A percentile compares a stretch with the other conserved stretches of the same genome.
Conservation (phyloP, 2,797 vertebrate species). For the Poecile montanus region DNA sequence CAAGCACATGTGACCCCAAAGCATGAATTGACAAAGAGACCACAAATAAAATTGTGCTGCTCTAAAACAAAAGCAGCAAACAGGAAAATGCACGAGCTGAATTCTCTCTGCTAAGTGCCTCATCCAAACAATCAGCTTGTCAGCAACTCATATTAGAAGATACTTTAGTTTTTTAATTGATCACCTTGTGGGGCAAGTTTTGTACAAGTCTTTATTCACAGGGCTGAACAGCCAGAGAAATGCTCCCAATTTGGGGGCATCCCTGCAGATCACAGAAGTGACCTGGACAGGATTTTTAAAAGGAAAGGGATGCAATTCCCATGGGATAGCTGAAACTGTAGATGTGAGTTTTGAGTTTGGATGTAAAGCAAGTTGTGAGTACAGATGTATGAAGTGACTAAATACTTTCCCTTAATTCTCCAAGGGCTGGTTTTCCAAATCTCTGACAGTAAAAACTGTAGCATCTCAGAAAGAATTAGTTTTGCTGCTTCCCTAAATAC, state of each 20-base stretch:
- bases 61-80: not conserved
- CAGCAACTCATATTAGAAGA: not conserved
- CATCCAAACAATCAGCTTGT: not conserved
- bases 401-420: not conserved
- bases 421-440: not conserved
- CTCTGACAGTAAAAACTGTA: not conserved
- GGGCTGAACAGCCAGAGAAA: not conserved
- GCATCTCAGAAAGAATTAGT: not conserved
- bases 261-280: not conserved
- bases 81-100: not conserved
- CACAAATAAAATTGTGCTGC: not conserved
- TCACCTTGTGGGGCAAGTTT: not conserved
- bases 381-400: not conserved
- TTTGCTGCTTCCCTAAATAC: not conserved
- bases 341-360: not conserved
- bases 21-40: fast-evolving
- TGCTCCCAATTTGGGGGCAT: not conserved
- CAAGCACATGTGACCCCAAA: not conserved
- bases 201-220: not conserved
- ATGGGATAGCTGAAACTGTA: not conserved
- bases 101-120: not conserved
- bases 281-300: not conserved
- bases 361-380: not conserved
- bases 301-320: not conserved
- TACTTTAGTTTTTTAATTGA: not conserved